These are phyloP conservation scores for Gnathochromis pfefferi DNA, from an alignment of 2,113 vertebrate genomes.

Conservation along the genomic window DNA sequence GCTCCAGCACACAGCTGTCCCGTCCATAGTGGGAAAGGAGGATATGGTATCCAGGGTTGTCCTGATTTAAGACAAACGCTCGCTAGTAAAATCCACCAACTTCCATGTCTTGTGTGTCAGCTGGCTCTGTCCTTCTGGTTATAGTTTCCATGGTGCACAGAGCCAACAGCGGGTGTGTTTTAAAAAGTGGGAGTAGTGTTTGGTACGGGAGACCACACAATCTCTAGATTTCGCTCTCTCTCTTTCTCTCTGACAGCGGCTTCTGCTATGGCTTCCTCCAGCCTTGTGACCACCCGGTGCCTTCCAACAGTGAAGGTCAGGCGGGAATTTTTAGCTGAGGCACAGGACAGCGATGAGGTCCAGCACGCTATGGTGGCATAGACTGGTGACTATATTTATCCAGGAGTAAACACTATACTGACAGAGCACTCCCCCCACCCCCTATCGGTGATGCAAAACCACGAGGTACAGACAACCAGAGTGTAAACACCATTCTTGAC, in stretches of 20 bases:
- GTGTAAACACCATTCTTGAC: slow-evolving; percentile 59
- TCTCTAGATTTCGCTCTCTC: neutral
- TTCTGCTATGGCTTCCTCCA: slow-evolving; percentile 32
- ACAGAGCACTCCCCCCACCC: slow-evolving; percentile 76
- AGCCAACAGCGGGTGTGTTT: slow-evolving; percentile 25
- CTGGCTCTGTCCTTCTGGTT: slow-evolving; percentile 30
- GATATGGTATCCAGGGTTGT: slow-evolving; percentile 53
- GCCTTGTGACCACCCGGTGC: slow-evolving; percentile 67
- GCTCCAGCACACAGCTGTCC: slow-evolving; percentile 87
- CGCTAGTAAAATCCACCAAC: slow-evolving; percentile 23
- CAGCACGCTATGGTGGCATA: slow-evolving; percentile 76
- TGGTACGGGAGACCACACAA: slow-evolving; percentile 18
- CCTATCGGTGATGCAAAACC: slow-evolving; percentile 72
- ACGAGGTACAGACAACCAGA: slow-evolving; percentile 65
- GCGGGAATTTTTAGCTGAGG: slow-evolving; percentile 87
- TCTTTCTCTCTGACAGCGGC: neutral
- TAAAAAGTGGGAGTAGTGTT: slow-evolving; percentile 38
- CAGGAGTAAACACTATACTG: slow-evolving; percentile 83
- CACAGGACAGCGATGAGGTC: slow-evolving; percentile 78
- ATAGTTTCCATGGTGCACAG: slow-evolving; percentile 43
- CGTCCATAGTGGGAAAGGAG: slow-evolving; percentile 77
- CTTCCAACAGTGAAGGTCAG: slow-evolving; percentile 81
- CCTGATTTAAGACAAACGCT: slow-evolving; percentile 5
- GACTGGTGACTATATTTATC: slow-evolving; percentile 90
- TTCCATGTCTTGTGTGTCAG: slow-evolving; percentile 14